Base-by-base conservation (phyloP, 2,113 vertebrate species). In the Seriola dumerili region DNA sequence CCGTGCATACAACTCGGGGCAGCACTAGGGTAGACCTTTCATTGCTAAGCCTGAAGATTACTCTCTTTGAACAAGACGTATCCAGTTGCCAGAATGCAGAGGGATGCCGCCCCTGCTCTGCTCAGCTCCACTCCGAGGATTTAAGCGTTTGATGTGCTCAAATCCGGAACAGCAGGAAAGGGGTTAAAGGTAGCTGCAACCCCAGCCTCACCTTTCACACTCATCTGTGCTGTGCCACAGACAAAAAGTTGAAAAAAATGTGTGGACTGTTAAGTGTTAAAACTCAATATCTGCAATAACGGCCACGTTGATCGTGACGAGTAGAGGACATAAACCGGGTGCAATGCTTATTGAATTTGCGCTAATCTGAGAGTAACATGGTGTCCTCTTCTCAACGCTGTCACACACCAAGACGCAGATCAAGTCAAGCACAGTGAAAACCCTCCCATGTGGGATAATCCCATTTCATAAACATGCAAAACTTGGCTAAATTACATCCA, bases 21-120 rank as follows among this genome's bases (percentile, higher is more conserved):
- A 80, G 82, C 80, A 52, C 54, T 19, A 64, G 74, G 83, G 71
- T 64, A 78, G 85, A 79, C 81, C 88, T 94, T 94, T 95, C 77
- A 90, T 90, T 84, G 86, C 71, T 90, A 94, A 95, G 89, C 90
- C 91, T 42, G 14, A 75, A 91, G 94, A 94, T 95, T 94, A 95
- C 76, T 42, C 77, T 72, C 91, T 94, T 93, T 92, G 93, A 93
- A 90, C 76, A 70, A 88, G 82, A 77, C 36, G 64, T 88, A 87
- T 78, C 77, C 82, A 80, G 64, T 80, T 87, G 85, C 83, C 85
- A 81, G 76, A 83, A 84, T 80, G 75, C 85, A 72, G 80, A 17
- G 85, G 75, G 83, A 81, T 83, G 77, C 81, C 71, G 68, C 72
- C 73, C 71, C 72, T 78, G 82, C 82, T 85, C 81, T 29, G 79